These are phyloP conservation scores for Agrochola lota DNA, from an alignment of 2,888 invertebrate genomes.

Conservation along the genomic window DNA sequence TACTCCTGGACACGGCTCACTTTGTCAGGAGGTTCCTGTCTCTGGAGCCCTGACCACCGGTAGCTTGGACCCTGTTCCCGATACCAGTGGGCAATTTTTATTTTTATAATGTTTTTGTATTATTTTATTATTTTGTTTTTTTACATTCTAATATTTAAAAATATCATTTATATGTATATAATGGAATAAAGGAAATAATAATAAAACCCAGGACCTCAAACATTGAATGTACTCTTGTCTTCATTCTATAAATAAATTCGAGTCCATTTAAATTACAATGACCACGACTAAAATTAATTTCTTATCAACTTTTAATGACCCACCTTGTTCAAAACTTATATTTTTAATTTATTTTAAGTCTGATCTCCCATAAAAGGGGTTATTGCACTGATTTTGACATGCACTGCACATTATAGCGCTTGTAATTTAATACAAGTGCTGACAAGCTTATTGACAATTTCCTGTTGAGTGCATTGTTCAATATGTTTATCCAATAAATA, in stretches of 20 bases:
- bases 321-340: conserved; percentile 17
- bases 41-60: no score
- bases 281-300: conserved; percentile 44
- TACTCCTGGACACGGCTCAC: no score
- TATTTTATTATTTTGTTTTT: no score
- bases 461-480: conserved; percentile 83
- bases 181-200: no score
- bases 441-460: conserved; percentile 86
- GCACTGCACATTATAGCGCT: conserved; percentile 64
- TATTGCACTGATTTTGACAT: conserved; percentile 74
- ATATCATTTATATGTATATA: no score
- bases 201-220: not conserved
- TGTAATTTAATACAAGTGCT: conserved; percentile 75
- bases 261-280: conserved; percentile 18
- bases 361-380: conserved; percentile 63
- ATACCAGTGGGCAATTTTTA: no score
- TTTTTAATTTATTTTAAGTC: conserved; percentile 11
- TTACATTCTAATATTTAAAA: no score
- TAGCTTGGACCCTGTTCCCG: no score
- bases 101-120: no score
- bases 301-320: conserved; percentile 29
- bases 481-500: conserved; percentile 84
- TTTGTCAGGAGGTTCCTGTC: no score
- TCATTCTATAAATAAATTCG: conserved; percentile 12
- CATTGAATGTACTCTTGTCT: not conserved